Evolutionary conservation across 2,113 vertebrate species (phyloP).

Genomic region (Chloroceryle aenea): DNA sequence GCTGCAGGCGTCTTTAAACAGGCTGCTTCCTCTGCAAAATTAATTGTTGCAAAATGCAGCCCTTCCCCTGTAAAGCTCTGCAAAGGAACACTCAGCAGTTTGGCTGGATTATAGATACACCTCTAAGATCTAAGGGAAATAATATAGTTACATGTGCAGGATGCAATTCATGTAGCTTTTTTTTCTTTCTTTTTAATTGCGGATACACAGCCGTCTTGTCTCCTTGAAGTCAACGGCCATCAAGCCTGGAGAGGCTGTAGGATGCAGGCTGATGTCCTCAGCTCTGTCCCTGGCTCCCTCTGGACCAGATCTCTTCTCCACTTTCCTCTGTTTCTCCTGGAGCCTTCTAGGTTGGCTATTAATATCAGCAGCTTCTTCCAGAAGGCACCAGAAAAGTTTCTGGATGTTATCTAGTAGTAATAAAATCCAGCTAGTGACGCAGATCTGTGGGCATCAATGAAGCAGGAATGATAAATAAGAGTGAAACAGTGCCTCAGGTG

Average conservation of each 20-base stretch:
- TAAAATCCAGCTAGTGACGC: accelerated
- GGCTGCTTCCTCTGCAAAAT: slow-evolving; percentile 82
- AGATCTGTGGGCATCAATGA: neutral
- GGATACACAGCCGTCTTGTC: neutral
- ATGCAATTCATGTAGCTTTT: neutral
- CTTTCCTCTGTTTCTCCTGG: neutral
- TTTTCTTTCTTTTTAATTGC: neutral
- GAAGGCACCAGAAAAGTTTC: neutral
- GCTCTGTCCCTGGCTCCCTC: neutral
- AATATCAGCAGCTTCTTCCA: neutral
- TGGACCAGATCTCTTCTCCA: neutral
- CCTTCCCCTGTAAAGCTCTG: slow-evolving; percentile 68
- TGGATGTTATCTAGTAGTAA: neutral
- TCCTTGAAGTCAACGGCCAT: neutral
- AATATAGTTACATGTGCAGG: slow-evolving; percentile 31
- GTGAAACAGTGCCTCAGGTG: neutral
- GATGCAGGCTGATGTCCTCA: neutral
- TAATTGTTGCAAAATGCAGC: slow-evolving; percentile 77
- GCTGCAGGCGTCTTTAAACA: slow-evolving; percentile 79
- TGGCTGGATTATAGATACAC: slow-evolving; percentile 43
- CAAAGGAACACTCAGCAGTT: slow-evolving; percentile 75
- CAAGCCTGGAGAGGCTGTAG: neutral
- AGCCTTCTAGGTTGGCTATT: neutral
- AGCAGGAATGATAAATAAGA: neutral
- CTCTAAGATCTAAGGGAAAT: slow-evolving; percentile 51